phyloP scores from a whole-genome alignment of 2,888 invertebrate species.

The Alcis repandata region DNA sequence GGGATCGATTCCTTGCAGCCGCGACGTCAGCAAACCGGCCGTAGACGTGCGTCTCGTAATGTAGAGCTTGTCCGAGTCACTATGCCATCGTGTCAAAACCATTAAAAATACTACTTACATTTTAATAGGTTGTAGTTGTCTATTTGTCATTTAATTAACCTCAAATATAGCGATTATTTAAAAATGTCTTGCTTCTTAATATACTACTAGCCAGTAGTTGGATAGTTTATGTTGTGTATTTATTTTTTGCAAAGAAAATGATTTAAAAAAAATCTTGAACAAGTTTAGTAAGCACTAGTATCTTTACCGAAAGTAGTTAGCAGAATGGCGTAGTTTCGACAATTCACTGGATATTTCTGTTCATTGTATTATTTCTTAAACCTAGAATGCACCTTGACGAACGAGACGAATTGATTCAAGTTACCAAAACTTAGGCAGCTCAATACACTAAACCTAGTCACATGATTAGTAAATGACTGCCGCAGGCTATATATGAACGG shows the following conservation, averaged over 20 bases:
- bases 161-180: not conserved
- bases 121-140: not conserved
- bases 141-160: not conserved
- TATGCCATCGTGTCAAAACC: not conserved
- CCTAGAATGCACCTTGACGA: not conserved
- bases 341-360: constrained; percentile 5
- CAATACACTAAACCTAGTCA: not conserved
- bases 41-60: constrained; percentile 16
- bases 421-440: not conserved
- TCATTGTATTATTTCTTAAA: constrained; percentile 2
- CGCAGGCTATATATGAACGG: not conserved
- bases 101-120: constrained; percentile 7
- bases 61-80: constrained; percentile 4
- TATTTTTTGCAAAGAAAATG: not conserved
- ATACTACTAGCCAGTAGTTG: too few relatives aligned
- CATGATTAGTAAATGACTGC: not conserved
- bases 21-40: constrained; percentile 23
- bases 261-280: not conserved
- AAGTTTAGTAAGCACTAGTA: not conserved
- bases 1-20: constrained; percentile 45
- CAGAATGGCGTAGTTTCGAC: not conserved
- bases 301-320: constrained; percentile 3
- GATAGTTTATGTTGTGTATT: too few relatives aligned
- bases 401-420: constrained; percentile 12
- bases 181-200: too few relatives aligned